Evolutionary conservation across 2,113 vertebrate genomes (phyloP), one percentile per base, ranked within the genome.

Genomic region (Tapirus terrestris): DNA sequence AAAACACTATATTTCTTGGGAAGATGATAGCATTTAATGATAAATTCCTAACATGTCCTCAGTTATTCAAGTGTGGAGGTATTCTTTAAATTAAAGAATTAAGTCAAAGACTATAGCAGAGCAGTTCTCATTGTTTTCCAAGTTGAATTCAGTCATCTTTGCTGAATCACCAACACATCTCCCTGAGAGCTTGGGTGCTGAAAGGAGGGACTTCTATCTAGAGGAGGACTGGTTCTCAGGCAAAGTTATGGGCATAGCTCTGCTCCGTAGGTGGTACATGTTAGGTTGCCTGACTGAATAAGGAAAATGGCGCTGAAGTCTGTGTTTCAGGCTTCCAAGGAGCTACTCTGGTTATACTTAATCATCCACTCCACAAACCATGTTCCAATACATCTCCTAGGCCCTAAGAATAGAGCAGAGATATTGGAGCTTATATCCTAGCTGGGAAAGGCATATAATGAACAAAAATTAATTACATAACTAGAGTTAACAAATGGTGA

Each of bases 71-170:
- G 7, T 51, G 8, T 65, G 5, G 21, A 70, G 3, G 8, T 2
- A 89, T 92, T 75, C 39, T 63, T 76, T 18, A 89, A 80, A 65
- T 58, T 70, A 82, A 93, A 73, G 21, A 67, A 81, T 56, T 89
- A 86, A 48, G 31, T 56, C 12, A 63, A 96, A 70, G 17, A n/a
- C 21, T 70, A 76, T 36, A 68, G n/a, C 6, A 51, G 36, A 70
- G 31, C 17, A 65, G 16, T 68, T n/a, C 9, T 87, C 61, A 45
- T 58, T 72, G 39, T 81, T 80, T 25, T 61, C 25, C 25, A 80
- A 80, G 39, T 23, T 39, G 53, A 81, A 81, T 51, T 73, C 56
- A 63, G 45, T 12, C 17, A 39, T 8, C 16, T 31, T 81, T 63
- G 17, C 43, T 81, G 61, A 58, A 60, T n/a, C 17, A n/a, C 11